A percentile compares a stretch with the other conserved stretches of the same genome.
Conservation (phyloP, 1,140 invertebrate species). For the Hestina assimilis region DNA sequence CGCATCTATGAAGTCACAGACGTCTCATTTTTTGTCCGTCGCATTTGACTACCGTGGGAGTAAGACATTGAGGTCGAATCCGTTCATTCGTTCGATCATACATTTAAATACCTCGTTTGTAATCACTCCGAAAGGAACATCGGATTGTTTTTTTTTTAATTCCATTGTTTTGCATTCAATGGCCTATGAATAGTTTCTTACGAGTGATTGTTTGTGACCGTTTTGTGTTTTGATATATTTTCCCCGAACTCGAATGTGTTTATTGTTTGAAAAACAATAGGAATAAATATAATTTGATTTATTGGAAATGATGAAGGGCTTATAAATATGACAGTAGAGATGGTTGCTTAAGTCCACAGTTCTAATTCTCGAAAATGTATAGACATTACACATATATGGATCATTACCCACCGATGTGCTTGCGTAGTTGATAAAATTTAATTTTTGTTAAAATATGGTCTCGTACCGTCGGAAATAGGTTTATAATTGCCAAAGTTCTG, state of each 20-base stretch:
- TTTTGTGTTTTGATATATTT: conserved; percentile 9
- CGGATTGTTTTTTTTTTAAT: conserved; percentile 24
- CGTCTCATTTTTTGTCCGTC: neutral
- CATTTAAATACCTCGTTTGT: conserved; percentile 13
- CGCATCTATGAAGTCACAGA: neutral
- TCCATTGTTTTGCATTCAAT: conserved; percentile 40
- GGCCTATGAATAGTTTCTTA: conserved; percentile 34
- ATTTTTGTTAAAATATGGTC: too few species aligned
- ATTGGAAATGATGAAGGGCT: too few species aligned
- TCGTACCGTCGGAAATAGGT: too few species aligned
- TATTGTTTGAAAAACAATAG: conserved; percentile 3
- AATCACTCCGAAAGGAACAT: conserved; percentile 17
- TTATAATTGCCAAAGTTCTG: too few species aligned
- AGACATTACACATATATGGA: too few species aligned
- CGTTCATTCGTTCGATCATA: conserved; percentile 7
- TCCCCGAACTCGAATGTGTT: conserved; percentile 3
- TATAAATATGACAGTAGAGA: too few species aligned
- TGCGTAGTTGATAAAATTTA: too few species aligned
- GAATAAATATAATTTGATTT: conserved; percentile 3
- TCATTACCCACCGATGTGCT: too few species aligned
- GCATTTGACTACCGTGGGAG: conserved; percentile 19
- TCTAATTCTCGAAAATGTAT: too few species aligned
- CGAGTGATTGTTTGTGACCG: conserved; percentile 25
- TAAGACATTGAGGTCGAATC: conserved; percentile 25
- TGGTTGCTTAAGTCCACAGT: too few species aligned